Evolutionary conservation across 2,113 vertebrate species (phyloP).

Genomic region (Rana temporaria): DNA sequence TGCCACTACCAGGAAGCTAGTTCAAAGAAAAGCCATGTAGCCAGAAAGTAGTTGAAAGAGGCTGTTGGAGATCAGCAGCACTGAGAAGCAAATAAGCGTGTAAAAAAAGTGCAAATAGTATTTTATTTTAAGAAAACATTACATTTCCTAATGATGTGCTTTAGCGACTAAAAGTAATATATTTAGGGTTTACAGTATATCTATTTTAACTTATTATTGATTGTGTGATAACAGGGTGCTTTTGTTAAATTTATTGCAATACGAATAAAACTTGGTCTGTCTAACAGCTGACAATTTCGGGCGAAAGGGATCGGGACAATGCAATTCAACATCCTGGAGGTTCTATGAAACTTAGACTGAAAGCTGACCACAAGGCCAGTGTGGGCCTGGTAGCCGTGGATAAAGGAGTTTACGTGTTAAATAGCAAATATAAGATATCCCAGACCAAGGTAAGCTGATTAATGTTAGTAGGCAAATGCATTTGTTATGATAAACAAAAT

Average conservation of each 20-base stretch:
- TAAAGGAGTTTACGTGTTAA: slow-evolving; percentile 53
- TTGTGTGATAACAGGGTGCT: too few relatives aligned
- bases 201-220: not conserved
- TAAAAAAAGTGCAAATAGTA: too few relatives aligned
- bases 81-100: too few relatives aligned
- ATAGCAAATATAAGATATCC: slow-evolving; percentile 54
- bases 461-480: not conserved
- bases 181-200: too few relatives aligned
- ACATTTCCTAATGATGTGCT: too few relatives aligned
- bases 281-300: not conserved
- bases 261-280: not conserved
- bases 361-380: slow-evolving; percentile 50
- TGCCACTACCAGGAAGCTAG: too few relatives aligned
- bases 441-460: slow-evolving; percentile 54
- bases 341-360: slow-evolving; percentile 12
- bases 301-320: not conserved
- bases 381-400: slow-evolving; percentile 59
- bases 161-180: too few relatives aligned
- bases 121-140: too few relatives aligned
- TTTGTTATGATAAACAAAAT: not conserved
- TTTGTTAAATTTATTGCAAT: too few relatives aligned
- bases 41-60: too few relatives aligned
- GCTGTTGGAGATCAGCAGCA: too few relatives aligned
- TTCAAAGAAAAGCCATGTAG: too few relatives aligned
- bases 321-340: not conserved